A percentile compares a stretch with the other conserved stretches of the same genome.
phyloP scores from a whole-genome alignment of 2,888 invertebrate genomes.

The Eurois occulta region DNA sequence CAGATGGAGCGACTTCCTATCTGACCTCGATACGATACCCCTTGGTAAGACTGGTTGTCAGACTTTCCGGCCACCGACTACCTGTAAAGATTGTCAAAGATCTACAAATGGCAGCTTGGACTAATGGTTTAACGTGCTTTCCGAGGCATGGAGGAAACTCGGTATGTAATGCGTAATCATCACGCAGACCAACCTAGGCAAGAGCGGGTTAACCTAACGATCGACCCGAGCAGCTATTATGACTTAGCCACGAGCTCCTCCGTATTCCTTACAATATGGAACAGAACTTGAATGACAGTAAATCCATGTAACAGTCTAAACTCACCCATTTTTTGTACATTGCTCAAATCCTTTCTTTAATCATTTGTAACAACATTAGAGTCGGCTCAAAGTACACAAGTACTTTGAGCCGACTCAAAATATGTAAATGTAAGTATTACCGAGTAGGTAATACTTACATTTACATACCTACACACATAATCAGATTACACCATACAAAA shows the following conservation, averaged over 20 bases:
- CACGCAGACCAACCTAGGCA: not conserved
- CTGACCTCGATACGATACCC: not conserved
- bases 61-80: not conserved
- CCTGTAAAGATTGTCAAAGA: not conserved
- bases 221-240: not conserved
- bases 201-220: not conserved
- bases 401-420: no score
- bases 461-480: slow-evolving; percentile 45
- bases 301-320: not conserved
- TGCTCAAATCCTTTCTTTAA: slow-evolving; percentile 1
- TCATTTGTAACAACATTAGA: slow-evolving; percentile 5
- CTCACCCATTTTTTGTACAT: not conserved
- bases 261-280: not conserved
- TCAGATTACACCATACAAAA: slow-evolving; percentile 44
- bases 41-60: not conserved
- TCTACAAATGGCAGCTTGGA: not conserved
- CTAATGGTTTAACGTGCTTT: no score
- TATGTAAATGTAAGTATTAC: no score
- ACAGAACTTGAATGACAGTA: not conserved
- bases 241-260: not conserved
- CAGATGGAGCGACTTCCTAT: not conserved
- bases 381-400: slow-evolving; percentile 30
- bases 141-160: not conserved
- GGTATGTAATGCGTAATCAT: not conserved
- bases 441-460: slow-evolving; percentile 19